These are phyloP conservation scores for Oryzias curvinotus DNA, from an alignment of 2,113 vertebrate species.

Conservation along the genomic window DNA sequence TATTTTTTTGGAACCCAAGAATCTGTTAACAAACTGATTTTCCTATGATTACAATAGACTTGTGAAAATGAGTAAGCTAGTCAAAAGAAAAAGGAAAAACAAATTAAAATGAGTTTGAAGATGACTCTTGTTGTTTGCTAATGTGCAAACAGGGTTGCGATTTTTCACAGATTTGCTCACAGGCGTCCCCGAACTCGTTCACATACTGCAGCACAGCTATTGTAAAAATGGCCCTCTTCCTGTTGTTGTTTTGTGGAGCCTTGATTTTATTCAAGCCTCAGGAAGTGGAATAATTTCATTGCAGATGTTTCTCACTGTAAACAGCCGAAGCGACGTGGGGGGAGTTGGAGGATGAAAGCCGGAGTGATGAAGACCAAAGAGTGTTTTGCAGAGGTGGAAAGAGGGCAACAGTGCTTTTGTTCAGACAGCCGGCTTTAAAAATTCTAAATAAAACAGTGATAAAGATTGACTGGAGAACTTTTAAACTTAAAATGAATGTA, in stretches of 20 bases:
- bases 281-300: conserved; percentile 83
- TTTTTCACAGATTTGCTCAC: conserved; percentile 59
- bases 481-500: not conserved
- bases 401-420: conserved; percentile 18
- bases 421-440: conserved; percentile 1
- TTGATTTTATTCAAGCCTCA: conserved; percentile 80
- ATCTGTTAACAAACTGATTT: too few relatives aligned
- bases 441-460: not conserved
- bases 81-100: conserved; percentile 1
- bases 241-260: conserved; percentile 80
- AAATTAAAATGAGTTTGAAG: conserved; percentile 14
- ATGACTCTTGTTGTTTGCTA: conserved; percentile 26
- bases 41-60: not conserved
- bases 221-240: conserved; percentile 81
- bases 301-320: conserved; percentile 84
- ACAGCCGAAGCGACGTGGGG: conserved; percentile 64
- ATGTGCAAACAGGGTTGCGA: conserved; percentile 54
- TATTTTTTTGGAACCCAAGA: too few relatives aligned
- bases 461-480: too few relatives aligned
- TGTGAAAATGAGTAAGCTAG: not conserved
- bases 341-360: conserved; percentile 49
- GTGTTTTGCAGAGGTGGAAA: conserved; percentile 57
- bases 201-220: conserved; percentile 76
- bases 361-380: conserved; percentile 39
- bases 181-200: conserved; percentile 61